Percentiles rank a stretch among this genome's conserved stretches.
These are phyloP conservation scores for Brachionus asplanchnoidis DNA, from an alignment of 1,140 invertebrate species.

Conservation along the genomic window DNA sequence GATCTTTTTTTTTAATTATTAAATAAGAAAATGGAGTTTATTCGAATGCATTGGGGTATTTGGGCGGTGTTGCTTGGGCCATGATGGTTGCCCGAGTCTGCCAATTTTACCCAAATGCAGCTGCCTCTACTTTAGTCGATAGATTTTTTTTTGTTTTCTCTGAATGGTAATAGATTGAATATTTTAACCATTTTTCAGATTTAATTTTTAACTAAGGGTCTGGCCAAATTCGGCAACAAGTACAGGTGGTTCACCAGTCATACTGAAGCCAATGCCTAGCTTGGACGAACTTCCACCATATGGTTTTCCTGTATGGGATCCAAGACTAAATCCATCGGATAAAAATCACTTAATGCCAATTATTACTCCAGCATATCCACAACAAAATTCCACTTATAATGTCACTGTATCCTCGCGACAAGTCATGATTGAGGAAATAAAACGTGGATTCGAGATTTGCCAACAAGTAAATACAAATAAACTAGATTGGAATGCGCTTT, in stretches of 20 bases:
- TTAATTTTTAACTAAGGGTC: not conserved
- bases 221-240: conserved; percentile 5
- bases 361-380: conserved; percentile 97
- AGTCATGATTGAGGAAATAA: conserved; percentile 89
- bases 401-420: conserved; percentile 84
- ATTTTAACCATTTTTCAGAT: conserved; percentile 48
- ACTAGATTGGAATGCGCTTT: conserved; percentile 79
- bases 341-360: conserved; percentile 97
- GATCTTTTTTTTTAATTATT: not conserved
- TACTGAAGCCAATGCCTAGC: conserved; percentile 62
- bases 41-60: conserved; percentile 92
- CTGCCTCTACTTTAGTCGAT: conserved; percentile 84
- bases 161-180: conserved; percentile 78
- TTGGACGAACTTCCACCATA: conserved; percentile 15
- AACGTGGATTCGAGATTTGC: conserved; percentile 64
- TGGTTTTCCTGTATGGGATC: conserved; percentile 44
- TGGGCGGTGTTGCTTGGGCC: conserved; percentile 98
- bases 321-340: conserved; percentile 59
- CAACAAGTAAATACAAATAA: conserved; percentile 80
- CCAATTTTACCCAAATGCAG: conserved; percentile 94
- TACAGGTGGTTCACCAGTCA: conserved; percentile 2
- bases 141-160: conserved; percentile 91
- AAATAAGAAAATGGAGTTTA: conserved; percentile 76
- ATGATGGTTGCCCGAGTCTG: conserved; percentile 96
- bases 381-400: conserved; percentile 99